Evolutionary conservation across 1,140 invertebrate species (phyloP), one percentile per base, ranked within the genome.

Genomic region (Archegozetes longisetosus): DNA sequence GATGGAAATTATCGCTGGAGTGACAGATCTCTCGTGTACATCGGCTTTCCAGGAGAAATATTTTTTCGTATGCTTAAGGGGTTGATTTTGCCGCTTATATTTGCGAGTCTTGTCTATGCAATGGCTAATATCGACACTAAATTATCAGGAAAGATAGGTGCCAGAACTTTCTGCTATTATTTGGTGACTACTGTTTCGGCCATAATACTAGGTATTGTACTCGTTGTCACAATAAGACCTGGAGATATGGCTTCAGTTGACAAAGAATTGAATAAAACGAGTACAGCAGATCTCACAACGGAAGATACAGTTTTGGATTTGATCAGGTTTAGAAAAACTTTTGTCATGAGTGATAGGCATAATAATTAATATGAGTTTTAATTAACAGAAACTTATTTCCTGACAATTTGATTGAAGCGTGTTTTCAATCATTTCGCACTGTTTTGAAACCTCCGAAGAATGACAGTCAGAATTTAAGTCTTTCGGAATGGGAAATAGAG

Each of bases 291-390:
- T 64, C 81, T 88, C 14, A 81, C 87, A 50, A 91, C 90, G 1
- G 76, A 84, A 1, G 92, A 97, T 70, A 92, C 91, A 3, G 75
- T 96, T 24, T 78, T 97, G 69, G 93, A 97, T 79, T 78, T 97
- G 64, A 77, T 94, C 67, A 83, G 92, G 91, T 94, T n/a, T n/a
- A n/a, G n/a, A n/a, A n/a, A n/a, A n/a, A n/a, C n/a, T n/a, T n/a
- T n/a, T n/a, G n/a, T 25, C 24, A 28, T 23, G 4, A 52, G n/a
- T 6, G 13, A 23, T 23, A n/a, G 14, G n/a, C 12, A 24, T 53
- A 53, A 24, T n/a, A n/a, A n/a, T n/a, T n/a, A n/a, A n/a, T n/a
- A n/a, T n/a, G n/a, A n/a, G n/a, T n/a, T n/a, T 14, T 55, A 12
- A 6, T 46, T 9, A n/a, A 46, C 53, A 55, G 55, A 49, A 57